Evolutionary conservation across 1,140 invertebrate species (phyloP).

Genomic region (Anastatus disparis): DNA sequence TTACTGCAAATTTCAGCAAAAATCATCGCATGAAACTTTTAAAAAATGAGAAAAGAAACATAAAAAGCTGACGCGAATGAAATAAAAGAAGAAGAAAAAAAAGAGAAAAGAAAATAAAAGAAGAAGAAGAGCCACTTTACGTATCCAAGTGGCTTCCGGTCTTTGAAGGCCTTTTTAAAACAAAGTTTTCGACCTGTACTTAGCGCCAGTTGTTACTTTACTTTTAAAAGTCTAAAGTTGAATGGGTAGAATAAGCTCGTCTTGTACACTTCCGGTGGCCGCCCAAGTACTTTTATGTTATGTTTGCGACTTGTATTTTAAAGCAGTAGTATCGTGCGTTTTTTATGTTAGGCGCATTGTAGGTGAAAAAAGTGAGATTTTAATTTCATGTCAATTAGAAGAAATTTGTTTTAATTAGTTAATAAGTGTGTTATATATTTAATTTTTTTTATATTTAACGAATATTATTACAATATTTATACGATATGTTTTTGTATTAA

Average conservation of each 20-base stretch:
- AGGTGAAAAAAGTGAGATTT: too few species aligned
- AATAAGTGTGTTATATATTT: too few species aligned
- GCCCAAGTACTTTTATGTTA: background rate
- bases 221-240: too few species aligned
- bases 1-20: too few species aligned
- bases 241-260: slow-evolving; percentile 27
- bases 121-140: background rate
- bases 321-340: background rate
- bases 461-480: too few species aligned
- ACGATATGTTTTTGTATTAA: too few species aligned
- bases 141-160: background rate
- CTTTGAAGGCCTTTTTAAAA: slow-evolving; percentile 8
- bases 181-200: slow-evolving; percentile 20
- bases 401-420: slow-evolving; percentile 23
- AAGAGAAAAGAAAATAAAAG: background rate
- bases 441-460: too few species aligned
- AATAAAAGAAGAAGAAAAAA: background rate
- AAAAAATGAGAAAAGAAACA: too few species aligned
- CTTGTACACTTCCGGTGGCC: slow-evolving; percentile 16
- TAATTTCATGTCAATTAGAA: background rate
- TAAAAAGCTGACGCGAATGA: background rate
- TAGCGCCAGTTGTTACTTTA: slow-evolving; percentile 23
- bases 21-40: too few species aligned
- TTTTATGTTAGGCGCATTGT: too few species aligned
- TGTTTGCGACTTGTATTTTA: slow-evolving; percentile 19